A percentile compares a stretch with the other conserved stretches of the same genome.
Conservation (phyloP, 2,888 invertebrate species). For the Panorpa germanica region DNA sequence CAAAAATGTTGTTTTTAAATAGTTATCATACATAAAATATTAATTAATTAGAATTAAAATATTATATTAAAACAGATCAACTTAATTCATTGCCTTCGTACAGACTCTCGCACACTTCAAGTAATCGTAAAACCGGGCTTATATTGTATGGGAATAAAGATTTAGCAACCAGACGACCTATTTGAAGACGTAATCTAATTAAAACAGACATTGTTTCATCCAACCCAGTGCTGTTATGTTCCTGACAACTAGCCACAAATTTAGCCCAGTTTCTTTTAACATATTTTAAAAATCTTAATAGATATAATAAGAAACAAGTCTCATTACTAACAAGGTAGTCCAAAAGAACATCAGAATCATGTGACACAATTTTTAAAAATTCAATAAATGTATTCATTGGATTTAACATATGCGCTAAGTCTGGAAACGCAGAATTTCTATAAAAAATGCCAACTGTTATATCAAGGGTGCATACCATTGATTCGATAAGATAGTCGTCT, state of each 20-base stretch:
- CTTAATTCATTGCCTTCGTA: constrained; percentile 71
- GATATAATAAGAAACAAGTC: constrained; percentile 72
- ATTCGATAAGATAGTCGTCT: constrained; percentile 78
- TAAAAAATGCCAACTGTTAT: constrained; percentile 73
- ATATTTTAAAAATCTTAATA: constrained; percentile 69
- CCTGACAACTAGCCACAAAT: constrained; percentile 59
- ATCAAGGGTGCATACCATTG: constrained; percentile 81
- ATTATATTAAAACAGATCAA: too few relatives aligned
- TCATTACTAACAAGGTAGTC: constrained; percentile 80
- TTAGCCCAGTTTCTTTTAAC: constrained; percentile 67
- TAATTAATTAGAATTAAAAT: constrained; percentile 4
- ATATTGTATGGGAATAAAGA: constrained; percentile 81
- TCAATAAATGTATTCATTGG: constrained; percentile 75
- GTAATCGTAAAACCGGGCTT: constrained; percentile 62
- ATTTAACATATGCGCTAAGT: constrained; percentile 63
- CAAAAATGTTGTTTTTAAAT: constrained; percentile 1
- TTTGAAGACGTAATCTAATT: constrained; percentile 58
- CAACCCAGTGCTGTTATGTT: constrained; percentile 34
- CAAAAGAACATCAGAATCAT: constrained; percentile 60
- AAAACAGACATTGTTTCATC: constrained; percentile 73
- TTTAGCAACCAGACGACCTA: constrained; percentile 63
- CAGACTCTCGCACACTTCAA: constrained; percentile 68
- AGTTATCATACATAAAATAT: constrained; percentile 1
- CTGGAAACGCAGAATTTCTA: constrained; percentile 60
- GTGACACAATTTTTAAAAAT: constrained; percentile 65